Evolutionary conservation across 2,113 vertebrate species (phyloP).

Genomic region (Syngnathus floridae): DNA sequence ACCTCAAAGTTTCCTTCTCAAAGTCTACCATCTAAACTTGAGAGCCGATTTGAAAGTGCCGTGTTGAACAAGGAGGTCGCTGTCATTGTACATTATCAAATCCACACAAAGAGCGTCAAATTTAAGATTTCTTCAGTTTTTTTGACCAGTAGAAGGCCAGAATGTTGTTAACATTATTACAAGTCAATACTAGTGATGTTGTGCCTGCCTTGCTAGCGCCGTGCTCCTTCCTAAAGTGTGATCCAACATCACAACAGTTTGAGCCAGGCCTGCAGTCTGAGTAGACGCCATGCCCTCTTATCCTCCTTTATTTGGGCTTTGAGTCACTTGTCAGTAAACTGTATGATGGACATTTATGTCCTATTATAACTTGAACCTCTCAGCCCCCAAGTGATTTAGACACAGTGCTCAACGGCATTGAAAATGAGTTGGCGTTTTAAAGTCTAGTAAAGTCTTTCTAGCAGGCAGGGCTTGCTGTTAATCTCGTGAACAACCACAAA

Average conservation of each 20-base stretch:
- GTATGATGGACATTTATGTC: background rate
- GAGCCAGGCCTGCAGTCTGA: background rate
- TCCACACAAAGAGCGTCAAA: background rate
- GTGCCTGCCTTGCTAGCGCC: background rate
- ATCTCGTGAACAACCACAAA: background rate
- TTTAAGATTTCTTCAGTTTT: background rate
- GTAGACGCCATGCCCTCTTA: background rate
- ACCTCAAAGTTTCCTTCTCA: conserved; percentile 98
- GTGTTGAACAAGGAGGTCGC: background rate
- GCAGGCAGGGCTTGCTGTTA: background rate
- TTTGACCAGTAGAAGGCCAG: background rate
- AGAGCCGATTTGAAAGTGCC: background rate
- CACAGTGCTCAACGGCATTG: background rate
- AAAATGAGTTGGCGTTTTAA: background rate
- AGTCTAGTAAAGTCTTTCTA: background rate
- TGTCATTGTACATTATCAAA: background rate
- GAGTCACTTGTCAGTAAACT: background rate
- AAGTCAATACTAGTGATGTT: background rate
- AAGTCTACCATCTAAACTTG: conserved; percentile 91
- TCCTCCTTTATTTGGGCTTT: background rate
- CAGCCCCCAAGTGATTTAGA: no score
- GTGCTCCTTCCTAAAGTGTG: background rate
- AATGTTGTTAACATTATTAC: background rate
- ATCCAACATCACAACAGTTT: background rate
- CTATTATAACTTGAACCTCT: background rate